A percentile compares a stretch with the other conserved stretches of the same genome.
Conservation (phyloP, 2,113 vertebrate genomes). For the Corapipo altera region DNA sequence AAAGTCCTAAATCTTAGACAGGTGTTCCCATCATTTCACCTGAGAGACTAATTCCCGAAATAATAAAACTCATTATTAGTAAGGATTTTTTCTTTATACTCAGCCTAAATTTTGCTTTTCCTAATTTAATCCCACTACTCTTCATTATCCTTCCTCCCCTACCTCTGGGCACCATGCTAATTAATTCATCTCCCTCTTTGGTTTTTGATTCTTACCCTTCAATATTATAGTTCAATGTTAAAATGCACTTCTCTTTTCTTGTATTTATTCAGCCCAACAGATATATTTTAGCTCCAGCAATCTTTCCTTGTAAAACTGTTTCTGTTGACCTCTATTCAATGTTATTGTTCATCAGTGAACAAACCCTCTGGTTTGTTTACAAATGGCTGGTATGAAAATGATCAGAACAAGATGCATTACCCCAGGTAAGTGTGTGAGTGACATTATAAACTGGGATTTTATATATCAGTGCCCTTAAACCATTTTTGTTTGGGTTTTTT, state of each 20-base stretch:
- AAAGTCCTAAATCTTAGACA: slow-evolving; percentile 21
- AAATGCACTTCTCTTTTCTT: neutral
- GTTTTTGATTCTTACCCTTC: slow-evolving; percentile 42
- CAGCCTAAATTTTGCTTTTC: slow-evolving; percentile 64
- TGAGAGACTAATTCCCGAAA: slow-evolving; percentile 47
- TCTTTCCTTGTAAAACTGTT: slow-evolving; percentile 12
- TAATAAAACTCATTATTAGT: slow-evolving; percentile 64
- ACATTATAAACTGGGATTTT: neutral
- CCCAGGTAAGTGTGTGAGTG: neutral
- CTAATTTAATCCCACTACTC: slow-evolving; percentile 65
- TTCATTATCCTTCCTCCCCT: slow-evolving; percentile 51
- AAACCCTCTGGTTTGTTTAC: slow-evolving; percentile 12
- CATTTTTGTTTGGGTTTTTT: neutral
- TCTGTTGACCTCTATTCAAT: slow-evolving; percentile 24
- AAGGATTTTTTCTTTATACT: neutral
- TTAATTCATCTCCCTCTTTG: slow-evolving; percentile 56
- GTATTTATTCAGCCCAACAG: slow-evolving; percentile 4
- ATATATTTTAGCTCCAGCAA: neutral
- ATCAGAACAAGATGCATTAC: slow-evolving; percentile 14
- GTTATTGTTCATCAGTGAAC: slow-evolving; percentile 13
- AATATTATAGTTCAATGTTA: slow-evolving; percentile 58
- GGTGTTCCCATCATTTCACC: slow-evolving; percentile 43
- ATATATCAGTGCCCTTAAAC: neutral
- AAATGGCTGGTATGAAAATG: slow-evolving; percentile 1
- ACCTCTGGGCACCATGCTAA: slow-evolving; percentile 48